A percentile compares a stretch with the other conserved stretches of the same genome.
These are phyloP conservation scores for Epistrophella euchroma DNA, from an alignment of 2,888 invertebrate species.

Conservation along the genomic window DNA sequence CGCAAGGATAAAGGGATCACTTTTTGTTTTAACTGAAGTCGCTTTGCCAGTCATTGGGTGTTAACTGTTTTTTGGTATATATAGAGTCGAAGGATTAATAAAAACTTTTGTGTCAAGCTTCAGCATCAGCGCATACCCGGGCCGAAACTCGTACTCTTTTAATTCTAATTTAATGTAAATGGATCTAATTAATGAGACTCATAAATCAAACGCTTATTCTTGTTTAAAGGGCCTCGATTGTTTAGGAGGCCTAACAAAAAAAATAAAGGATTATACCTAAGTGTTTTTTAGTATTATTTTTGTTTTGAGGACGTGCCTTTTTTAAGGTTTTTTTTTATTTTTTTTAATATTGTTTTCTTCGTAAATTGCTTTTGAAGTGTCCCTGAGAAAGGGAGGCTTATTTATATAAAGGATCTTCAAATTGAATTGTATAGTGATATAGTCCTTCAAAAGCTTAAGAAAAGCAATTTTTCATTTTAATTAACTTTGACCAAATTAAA, in stretches of 20 bases:
- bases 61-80: constrained; percentile 58
- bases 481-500: constrained; percentile 22
- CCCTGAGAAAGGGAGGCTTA: not conserved
- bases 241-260: constrained; percentile 1
- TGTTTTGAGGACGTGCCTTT: not conserved
- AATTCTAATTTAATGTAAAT: constrained; percentile 64
- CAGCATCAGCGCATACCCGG: not conserved
- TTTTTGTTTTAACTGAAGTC: constrained; percentile 36
- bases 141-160: constrained; percentile 9
- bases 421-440: not conserved
- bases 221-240: constrained; percentile 42
- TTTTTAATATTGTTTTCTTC: not conserved
- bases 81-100: constrained; percentile 62
- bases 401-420: not conserved
- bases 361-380: constrained; percentile 11
- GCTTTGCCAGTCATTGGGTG: constrained; percentile 45
- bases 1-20: constrained; percentile 18
- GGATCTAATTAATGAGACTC: constrained; percentile 65
- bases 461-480: constrained; percentile 24
- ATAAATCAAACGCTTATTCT: constrained; percentile 64
- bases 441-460: constrained; percentile 2
- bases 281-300: constrained; percentile 26
- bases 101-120: constrained; percentile 62
- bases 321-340: not conserved
- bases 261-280: constrained; percentile 37